Evolutionary conservation across 2,888 invertebrate genomes (phyloP).

Genomic region (Cantharis nigra): DNA sequence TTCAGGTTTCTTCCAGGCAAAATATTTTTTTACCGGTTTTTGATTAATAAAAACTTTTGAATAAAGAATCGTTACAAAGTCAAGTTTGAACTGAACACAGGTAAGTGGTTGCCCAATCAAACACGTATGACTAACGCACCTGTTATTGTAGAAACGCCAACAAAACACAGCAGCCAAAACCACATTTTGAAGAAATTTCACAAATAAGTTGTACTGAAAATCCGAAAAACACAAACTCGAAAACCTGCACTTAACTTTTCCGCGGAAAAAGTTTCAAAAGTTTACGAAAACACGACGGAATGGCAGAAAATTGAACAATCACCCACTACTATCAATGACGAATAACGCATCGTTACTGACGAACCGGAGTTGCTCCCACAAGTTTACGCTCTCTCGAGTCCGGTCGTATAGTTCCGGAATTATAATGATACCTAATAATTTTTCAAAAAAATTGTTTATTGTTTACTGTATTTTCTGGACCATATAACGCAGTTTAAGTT

Average conservation of each 20-base stretch:
- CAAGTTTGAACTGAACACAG: conserved; percentile 11
- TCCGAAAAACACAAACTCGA: neutral
- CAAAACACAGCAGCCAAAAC: conserved; percentile 15
- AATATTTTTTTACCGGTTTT: neutral
- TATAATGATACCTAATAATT: neutral
- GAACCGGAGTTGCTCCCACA: neutral
- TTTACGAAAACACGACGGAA: neutral
- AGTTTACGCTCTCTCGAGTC: neutral
- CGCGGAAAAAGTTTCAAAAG: neutral
- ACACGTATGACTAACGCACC: conserved; percentile 28
- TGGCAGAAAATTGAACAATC: neutral
- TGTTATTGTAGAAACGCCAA: conserved; percentile 24
- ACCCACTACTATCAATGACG: neutral
- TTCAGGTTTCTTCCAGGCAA: neutral
- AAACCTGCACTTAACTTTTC: neutral
- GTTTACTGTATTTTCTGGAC: neutral
- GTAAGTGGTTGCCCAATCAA: conserved; percentile 24
- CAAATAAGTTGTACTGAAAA: neutral
- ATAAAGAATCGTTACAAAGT: neutral
- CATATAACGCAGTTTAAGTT: neutral
- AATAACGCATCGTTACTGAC: neutral
- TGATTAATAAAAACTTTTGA: neutral
- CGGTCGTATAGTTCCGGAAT: neutral
- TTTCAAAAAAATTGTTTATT: neutral
- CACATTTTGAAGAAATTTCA: conserved; percentile 15